A percentile compares a stretch with the other conserved stretches of the same genome.
These are phyloP conservation scores for Rhinoraja longicauda DNA, from an alignment of 2,797 vertebrate genomes.

Conservation along the genomic window DNA sequence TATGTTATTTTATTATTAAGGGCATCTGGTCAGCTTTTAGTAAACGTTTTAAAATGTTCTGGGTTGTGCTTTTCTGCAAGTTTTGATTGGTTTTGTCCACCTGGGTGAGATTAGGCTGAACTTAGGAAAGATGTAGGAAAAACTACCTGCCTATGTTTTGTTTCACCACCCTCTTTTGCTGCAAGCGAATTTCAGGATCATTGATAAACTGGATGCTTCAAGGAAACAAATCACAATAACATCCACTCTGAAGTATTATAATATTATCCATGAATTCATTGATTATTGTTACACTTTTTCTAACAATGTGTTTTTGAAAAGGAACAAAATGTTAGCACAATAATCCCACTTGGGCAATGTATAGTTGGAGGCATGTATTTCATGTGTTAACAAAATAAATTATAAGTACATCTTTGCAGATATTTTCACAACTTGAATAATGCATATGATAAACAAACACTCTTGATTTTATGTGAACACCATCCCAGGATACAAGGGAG, in stretches of 20 bases:
- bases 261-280: background rate
- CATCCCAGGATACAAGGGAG: background rate
- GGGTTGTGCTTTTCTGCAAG: no score
- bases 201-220: background rate
- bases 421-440: slow-evolving; percentile 23
- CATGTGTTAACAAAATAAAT: slow-evolving; percentile 9
- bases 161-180: background rate
- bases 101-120: no score
- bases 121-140: no score
- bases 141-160: background rate
- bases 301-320: background rate
- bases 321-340: background rate
- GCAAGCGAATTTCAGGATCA: background rate
- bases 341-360: background rate
- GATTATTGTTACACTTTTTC: background rate
- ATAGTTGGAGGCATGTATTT: background rate
- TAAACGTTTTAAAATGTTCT: no score
- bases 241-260: background rate
- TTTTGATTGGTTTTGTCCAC: no score
- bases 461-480: background rate
- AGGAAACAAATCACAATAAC: background rate
- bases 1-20: no score
- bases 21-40: no score
- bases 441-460: background rate
- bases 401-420: background rate